phyloP scores from a whole-genome alignment of 2,888 invertebrate genomes.

The Ochlodes sylvanus region DNA sequence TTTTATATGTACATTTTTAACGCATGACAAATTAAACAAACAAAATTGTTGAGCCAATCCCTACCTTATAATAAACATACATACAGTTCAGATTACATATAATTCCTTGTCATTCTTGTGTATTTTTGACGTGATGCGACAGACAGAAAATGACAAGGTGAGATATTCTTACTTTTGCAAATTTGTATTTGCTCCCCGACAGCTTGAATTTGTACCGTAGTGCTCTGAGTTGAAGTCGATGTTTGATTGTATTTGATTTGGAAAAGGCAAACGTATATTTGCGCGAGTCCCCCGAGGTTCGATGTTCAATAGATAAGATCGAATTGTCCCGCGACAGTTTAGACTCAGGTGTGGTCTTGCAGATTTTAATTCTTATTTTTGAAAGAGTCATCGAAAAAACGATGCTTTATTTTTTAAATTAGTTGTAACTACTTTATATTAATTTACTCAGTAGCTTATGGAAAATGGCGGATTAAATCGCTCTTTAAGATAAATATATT shows the following conservation, averaged over 20 bases:
- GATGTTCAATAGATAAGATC: slow-evolving; percentile 69
- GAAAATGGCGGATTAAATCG: too few relatives aligned
- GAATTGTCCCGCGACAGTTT: slow-evolving; percentile 47
- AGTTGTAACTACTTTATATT: too few relatives aligned
- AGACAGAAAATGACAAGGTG: slow-evolving; percentile 60
- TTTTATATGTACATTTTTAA: slow-evolving; percentile 6
- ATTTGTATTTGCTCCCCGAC: slow-evolving; percentile 42
- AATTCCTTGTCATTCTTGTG: slow-evolving; percentile 18
- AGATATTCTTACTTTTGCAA: slow-evolving; percentile 54
- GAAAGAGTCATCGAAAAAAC: slow-evolving; percentile 3
- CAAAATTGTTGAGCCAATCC: background rate
- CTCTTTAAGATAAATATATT: too few relatives aligned
- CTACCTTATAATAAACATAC: background rate
- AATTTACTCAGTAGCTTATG: too few relatives aligned
- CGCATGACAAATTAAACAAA: slow-evolving; percentile 5
- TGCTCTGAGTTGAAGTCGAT: background rate
- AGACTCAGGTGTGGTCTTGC: slow-evolving; percentile 69
- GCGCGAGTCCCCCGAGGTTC: slow-evolving; percentile 49
- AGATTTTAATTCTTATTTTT: slow-evolving; percentile 32
- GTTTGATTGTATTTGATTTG: background rate
- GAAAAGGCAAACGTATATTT: slow-evolving; percentile 2
- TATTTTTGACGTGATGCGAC: slow-evolving; percentile 41
- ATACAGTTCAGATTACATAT: slow-evolving; percentile 29
- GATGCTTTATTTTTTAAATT: background rate
- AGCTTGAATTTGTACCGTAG: background rate